Percentiles rank a stretch among this genome's conserved stretches.
phyloP scores from a whole-genome alignment of 2,113 vertebrate species.

The Tragulus kanchil region DNA sequence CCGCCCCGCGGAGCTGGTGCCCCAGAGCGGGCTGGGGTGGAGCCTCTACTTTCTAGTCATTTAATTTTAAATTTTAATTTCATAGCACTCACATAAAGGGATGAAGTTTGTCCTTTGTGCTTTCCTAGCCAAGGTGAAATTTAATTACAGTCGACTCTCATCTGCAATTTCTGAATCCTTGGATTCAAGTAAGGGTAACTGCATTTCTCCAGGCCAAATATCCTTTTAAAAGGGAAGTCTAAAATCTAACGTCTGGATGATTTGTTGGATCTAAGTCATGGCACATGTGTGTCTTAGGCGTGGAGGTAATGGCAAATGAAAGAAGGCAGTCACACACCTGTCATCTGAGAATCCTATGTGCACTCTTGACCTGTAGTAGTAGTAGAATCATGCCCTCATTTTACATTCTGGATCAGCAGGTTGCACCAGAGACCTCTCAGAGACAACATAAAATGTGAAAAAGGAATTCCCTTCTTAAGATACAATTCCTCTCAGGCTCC shows the following conservation, averaged over 20 bases:
- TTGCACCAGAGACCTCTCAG: neutral
- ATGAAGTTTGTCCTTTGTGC: neutral
- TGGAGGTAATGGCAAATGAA: neutral
- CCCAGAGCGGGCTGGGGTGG: neutral
- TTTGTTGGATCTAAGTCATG: neutral
- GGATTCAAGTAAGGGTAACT: neutral
- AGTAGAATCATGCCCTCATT: neutral
- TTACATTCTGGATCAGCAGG: neutral
- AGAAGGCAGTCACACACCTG: neutral
- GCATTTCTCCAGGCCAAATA: conserved; percentile 29
- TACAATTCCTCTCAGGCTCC: neutral
- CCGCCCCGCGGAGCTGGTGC: neutral
- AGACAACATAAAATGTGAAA: conserved; percentile 20
- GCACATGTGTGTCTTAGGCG: neutral
- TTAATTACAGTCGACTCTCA: neutral
- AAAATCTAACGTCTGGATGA: neutral
- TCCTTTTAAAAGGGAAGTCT: conserved; percentile 14
- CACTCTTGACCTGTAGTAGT: neutral
- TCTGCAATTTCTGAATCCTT: neutral
- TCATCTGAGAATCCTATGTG: neutral
- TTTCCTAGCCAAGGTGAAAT: conserved; percentile 14
- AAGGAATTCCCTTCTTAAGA: neutral
- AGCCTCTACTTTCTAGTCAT: neutral
- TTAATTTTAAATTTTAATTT: conserved; percentile 56
- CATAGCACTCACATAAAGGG: neutral